phyloP scores from a whole-genome alignment of 2,888 invertebrate species.

The Pocota personata region DNA sequence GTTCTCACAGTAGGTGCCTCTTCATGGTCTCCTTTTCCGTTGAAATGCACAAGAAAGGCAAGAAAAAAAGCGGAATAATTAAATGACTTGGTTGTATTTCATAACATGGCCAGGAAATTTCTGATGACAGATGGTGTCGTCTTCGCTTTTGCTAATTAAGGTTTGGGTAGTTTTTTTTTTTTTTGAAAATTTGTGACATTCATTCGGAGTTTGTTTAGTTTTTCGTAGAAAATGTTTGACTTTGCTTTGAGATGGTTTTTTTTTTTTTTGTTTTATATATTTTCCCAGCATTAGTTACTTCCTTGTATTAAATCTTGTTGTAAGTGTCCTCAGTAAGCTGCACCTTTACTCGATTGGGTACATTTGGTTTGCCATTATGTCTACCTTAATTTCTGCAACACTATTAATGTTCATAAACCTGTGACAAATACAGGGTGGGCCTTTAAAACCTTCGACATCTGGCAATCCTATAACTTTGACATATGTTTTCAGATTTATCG shows the following conservation, averaged over 20 bases:
- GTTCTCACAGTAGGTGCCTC: slow-evolving; percentile 60
- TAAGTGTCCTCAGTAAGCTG: too few relatives aligned
- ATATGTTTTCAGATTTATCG: too few relatives aligned
- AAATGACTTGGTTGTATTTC: slow-evolving; percentile 16
- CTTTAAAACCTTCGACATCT: too few relatives aligned
- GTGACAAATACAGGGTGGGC: too few relatives aligned
- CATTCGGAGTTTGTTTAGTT: not conserved
- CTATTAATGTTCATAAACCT: too few relatives aligned
- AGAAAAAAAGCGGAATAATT: slow-evolving; percentile 9
- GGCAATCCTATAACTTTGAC: too few relatives aligned
- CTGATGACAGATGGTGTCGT: slow-evolving; percentile 47
- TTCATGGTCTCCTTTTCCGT: slow-evolving; percentile 26
- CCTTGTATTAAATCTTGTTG: too few relatives aligned
- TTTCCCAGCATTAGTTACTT: not conserved
- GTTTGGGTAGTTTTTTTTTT: slow-evolving; percentile 17
- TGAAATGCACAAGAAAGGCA: not conserved
- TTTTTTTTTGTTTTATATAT: not conserved
- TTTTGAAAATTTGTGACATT: slow-evolving; percentile 6
- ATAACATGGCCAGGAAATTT: slow-evolving; percentile 9
- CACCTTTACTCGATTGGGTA: too few relatives aligned
- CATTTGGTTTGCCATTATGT: too few relatives aligned
- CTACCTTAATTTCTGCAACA: too few relatives aligned
- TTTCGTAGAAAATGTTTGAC: not conserved
- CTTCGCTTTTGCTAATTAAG: slow-evolving; percentile 18
- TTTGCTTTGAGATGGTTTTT: not conserved